A percentile compares a stretch with the other conserved stretches of the same genome.
Evolutionary conservation across 2,797 vertebrate genomes (phyloP).

Genomic region (Myripristis jacobus): DNA sequence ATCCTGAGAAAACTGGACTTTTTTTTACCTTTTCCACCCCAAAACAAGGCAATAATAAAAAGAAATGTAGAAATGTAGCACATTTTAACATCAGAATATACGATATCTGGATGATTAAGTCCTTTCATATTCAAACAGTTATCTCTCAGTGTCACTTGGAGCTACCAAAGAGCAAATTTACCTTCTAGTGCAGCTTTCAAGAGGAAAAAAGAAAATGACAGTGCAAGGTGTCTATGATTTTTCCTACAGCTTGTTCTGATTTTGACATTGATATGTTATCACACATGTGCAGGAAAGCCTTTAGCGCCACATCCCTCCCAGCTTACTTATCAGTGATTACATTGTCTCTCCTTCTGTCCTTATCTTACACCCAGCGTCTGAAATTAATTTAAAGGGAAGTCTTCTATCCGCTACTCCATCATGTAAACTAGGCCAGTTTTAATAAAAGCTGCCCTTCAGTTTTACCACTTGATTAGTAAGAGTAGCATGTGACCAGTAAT

Average conservation of each 20-base stretch:
- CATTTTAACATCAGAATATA: too few relatives aligned
- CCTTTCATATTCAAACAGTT: too few relatives aligned
- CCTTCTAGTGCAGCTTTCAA: neutral
- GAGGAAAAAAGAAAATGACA: neutral
- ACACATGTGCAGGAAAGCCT: neutral
- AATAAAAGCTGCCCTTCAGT: slow-evolving; percentile 45
- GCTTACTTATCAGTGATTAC: slow-evolving; percentile 2
- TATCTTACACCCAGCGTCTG: neutral
- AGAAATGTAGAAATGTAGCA: too few relatives aligned
- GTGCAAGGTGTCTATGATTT: neutral
- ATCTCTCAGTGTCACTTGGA: too few relatives aligned
- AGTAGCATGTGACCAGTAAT: slow-evolving; percentile 53
- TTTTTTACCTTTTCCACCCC: too few relatives aligned
- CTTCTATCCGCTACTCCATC: slow-evolving; percentile 15
- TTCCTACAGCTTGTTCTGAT: neutral
- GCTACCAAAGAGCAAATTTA: too few relatives aligned
- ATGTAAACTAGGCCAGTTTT: slow-evolving; percentile 21
- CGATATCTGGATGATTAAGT: too few relatives aligned
- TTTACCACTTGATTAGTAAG: slow-evolving; percentile 25
- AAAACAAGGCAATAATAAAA: too few relatives aligned
- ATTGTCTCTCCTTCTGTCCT: slow-evolving; percentile 1
- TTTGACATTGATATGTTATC: neutral
- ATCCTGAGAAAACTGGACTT: too few relatives aligned
- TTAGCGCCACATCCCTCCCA: neutral
- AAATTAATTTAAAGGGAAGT: slow-evolving; percentile 12